Evolutionary conservation across 2,113 vertebrate genomes (phyloP).

Genomic region (Meleagris gallopavo): DNA sequence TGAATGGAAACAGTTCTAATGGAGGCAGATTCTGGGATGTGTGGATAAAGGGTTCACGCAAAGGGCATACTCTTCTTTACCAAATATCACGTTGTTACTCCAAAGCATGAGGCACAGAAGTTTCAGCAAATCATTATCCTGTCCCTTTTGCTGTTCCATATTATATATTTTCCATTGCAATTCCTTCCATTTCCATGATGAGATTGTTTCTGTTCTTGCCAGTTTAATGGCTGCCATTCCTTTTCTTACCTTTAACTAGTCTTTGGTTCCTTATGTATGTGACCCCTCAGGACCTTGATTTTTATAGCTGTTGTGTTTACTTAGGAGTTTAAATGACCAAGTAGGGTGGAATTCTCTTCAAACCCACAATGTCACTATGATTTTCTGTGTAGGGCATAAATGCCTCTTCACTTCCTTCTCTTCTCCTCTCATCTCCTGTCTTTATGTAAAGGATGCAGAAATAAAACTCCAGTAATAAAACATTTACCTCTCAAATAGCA

Average conservation of each 20-base stretch:
- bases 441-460: slow-evolving; percentile 38
- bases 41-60: background rate
- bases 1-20: background rate
- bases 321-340: background rate
- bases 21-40: background rate
- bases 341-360: background rate
- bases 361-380: background rate
- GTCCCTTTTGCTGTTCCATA: background rate
- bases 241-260: background rate
- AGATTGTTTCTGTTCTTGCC: slow-evolving; percentile 8
- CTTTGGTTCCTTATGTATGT: background rate
- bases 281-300: background rate
- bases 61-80: background rate
- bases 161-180: background rate
- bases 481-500: slow-evolving; percentile 51
- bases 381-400: background rate
- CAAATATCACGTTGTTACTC: background rate
- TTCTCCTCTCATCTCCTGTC: background rate
- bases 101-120: background rate
- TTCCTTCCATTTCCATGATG: background rate
- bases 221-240: background rate
- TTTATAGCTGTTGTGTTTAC: background rate
- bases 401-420: background rate
- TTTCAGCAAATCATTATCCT: slow-evolving; percentile 19
- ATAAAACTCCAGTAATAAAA: slow-evolving; percentile 36